Conservation (phyloP, 2,797 vertebrate species). For the Coranthus polyacanthus region DNA sequence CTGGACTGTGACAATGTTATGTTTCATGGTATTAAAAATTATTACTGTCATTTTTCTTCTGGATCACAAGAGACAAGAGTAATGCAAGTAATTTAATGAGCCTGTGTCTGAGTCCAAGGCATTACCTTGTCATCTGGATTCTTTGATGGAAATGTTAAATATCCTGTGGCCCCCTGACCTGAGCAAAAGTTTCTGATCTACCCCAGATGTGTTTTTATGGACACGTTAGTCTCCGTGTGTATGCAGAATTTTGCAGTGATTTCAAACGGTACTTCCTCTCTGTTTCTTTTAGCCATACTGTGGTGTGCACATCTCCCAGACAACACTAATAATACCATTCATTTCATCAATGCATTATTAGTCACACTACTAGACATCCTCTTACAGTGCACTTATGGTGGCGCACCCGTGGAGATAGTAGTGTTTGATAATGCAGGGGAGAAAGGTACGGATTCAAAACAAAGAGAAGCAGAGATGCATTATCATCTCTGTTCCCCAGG, state of each 20-base stretch:
- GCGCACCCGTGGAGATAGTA: conserved; percentile 57
- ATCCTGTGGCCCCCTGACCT: conserved; percentile 66
- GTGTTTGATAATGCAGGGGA: conserved; percentile 71
- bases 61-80: conserved; percentile 53
- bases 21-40: conserved; percentile 54
- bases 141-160: conserved; percentile 76
- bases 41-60: conserved; percentile 59
- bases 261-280: conserved; percentile 29
- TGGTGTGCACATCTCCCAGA: conserved; percentile 27
- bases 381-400: conserved; percentile 21
- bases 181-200: conserved; percentile 54
- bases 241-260: conserved; percentile 32
- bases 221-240: conserved; percentile 39
- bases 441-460: conserved; percentile 61
- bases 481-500: conserved; percentile 45
- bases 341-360: conserved; percentile 62
- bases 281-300: conserved; percentile 26
- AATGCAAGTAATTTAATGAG: conserved; percentile 69
- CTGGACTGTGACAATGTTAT: conserved; percentile 39
- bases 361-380: conserved; percentile 47
- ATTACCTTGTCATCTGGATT: conserved; percentile 73
- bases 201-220: conserved; percentile 71
- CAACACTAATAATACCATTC: conserved; percentile 56
- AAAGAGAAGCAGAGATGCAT: conserved; percentile 49
- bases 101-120: conserved; percentile 57